Evolutionary conservation across 2,113 vertebrate genomes (phyloP).

Genomic region (Tachycineta bicolor): DNA sequence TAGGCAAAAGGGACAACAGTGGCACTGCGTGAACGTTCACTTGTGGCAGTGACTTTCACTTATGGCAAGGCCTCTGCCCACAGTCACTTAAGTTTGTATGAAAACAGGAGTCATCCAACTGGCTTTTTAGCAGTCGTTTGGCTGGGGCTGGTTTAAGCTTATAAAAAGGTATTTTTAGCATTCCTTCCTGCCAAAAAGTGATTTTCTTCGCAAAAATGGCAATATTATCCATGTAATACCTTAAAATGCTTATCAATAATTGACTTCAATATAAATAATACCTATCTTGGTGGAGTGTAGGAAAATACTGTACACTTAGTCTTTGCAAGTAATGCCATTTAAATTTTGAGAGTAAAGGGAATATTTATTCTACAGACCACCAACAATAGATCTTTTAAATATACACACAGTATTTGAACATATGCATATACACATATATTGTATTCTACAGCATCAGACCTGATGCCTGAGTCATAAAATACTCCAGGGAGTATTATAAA

Average conservation of each 20-base stretch:
- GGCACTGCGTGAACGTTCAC: conserved; percentile 12
- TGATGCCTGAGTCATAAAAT: conserved; percentile 79
- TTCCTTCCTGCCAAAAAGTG: conserved; percentile 59
- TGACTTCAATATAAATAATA: conserved; percentile 74
- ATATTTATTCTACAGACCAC: conserved; percentile 75
- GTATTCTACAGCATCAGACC: conserved; percentile 76
- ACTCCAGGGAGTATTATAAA: conserved; percentile 72
- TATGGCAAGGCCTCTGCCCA: conserved; percentile 35
- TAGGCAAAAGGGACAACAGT: conserved; percentile 13
- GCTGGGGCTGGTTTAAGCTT: not conserved
- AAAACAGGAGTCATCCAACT: conserved; percentile 27
- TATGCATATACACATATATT: conserved; percentile 73
- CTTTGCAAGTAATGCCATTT: conserved; percentile 75
- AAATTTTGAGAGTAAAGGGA: conserved; percentile 53
- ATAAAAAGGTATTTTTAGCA: conserved; percentile 36
- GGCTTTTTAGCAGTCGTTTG: not conserved
- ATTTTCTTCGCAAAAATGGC: conserved; percentile 57
- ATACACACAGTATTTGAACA: conserved; percentile 73
- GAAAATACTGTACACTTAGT: conserved; percentile 79
- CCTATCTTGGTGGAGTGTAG: conserved; percentile 78
- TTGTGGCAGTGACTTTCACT: conserved; percentile 10
- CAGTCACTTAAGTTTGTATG: conserved; percentile 39
- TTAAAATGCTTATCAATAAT: conserved; percentile 61
- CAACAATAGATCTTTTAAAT: conserved; percentile 73
- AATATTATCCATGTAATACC: conserved; percentile 28